These are phyloP conservation scores for Himalopsyche japonica DNA, from an alignment of 2,888 invertebrate genomes.

Conservation along the genomic window DNA sequence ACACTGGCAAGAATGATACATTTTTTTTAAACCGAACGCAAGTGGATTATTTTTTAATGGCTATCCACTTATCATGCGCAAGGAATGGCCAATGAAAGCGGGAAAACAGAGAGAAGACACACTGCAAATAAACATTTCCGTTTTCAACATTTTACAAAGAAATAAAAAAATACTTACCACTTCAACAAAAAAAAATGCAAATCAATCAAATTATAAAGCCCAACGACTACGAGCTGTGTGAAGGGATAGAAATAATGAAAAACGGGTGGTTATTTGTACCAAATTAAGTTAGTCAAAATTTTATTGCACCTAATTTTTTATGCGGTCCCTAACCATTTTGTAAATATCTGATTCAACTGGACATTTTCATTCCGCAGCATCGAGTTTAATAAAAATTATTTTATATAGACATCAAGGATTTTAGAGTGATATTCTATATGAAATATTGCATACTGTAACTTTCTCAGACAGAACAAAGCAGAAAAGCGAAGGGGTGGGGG, in stretches of 20 bases:
- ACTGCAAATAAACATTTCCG: slow-evolving; percentile 58
- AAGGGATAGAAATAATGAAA: background rate
- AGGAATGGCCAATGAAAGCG: slow-evolving; percentile 31
- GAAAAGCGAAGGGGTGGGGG: background rate
- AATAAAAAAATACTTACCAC: slow-evolving; percentile 39
- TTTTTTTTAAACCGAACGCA: background rate
- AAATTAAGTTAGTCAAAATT: too few species aligned
- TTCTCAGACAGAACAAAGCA: background rate
- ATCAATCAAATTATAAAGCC: background rate
- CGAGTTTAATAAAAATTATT: too few species aligned
- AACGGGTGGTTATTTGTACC: too few species aligned
- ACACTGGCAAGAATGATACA: background rate
- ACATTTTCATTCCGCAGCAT: too few species aligned
- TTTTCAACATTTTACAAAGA: slow-evolving; percentile 40
- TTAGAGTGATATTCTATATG: too few species aligned
- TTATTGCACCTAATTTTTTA: too few species aligned
- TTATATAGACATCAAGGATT: too few species aligned
- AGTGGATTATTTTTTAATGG: background rate
- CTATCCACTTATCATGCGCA: background rate
- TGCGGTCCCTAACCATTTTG: too few species aligned
- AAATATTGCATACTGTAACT: too few species aligned
- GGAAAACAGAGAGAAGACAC: slow-evolving; percentile 52
- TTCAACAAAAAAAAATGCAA: background rate
- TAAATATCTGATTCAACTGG: too few species aligned
- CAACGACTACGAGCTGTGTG: background rate